These are phyloP conservation scores for Teleogryllus occipitalis DNA, from an alignment of 1,140 invertebrate genomes.

Conservation along the genomic window DNA sequence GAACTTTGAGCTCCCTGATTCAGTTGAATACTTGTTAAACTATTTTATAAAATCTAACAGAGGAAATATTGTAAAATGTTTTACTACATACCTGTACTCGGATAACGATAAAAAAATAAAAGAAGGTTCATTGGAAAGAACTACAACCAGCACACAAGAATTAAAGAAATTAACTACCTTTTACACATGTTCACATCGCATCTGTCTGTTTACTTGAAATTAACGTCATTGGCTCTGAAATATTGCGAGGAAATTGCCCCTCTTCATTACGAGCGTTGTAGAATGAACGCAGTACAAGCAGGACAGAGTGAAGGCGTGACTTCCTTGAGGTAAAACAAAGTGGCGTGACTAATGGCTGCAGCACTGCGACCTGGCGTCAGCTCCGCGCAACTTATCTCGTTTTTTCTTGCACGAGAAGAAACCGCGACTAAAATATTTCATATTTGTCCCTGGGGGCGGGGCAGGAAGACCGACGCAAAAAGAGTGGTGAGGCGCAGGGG, in stretches of 20 bases:
- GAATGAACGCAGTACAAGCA: not conserved
- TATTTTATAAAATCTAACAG: too few relatives aligned
- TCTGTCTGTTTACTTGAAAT: not conserved
- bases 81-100: too few relatives aligned
- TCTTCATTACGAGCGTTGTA: not conserved
- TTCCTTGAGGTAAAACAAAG: not conserved
- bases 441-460: conserved; percentile 1
- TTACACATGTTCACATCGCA: not conserved
- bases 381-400: conserved; percentile 14
- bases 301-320: conserved; percentile 4
- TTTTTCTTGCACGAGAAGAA: not conserved
- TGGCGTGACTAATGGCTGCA: conserved; percentile 8
- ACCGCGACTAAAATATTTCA: not conserved
- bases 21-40: too few relatives aligned
- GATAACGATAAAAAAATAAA: too few relatives aligned
- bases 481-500: not conserved
- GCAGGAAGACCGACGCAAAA: not conserved
- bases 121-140: too few relatives aligned
- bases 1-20: too few relatives aligned
- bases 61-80: too few relatives aligned
- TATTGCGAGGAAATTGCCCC: not conserved
- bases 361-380: conserved; percentile 10
- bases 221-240: not conserved
- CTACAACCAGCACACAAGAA: too few relatives aligned
- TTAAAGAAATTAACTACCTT: too few relatives aligned